Base-by-base conservation (phyloP, 92 coral and sea anemone genomes). In the Siderastrea radians region DNA sequence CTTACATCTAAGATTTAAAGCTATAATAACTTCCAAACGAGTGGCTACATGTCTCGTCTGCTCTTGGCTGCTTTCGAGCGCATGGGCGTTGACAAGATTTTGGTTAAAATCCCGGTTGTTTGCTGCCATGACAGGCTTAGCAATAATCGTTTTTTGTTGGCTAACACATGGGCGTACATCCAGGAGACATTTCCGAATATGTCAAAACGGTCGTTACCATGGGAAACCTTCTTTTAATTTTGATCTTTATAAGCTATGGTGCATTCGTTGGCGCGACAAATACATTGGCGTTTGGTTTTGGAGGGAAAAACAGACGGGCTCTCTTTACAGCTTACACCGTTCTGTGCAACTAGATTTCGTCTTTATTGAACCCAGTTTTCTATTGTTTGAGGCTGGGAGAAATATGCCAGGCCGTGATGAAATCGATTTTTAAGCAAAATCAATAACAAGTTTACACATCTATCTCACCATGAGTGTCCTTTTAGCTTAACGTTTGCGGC, bases 151-250 rank as follows among this genome's bases (percentile, higher is more conserved):
- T 11, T 64, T 17, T 51, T 79, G 71, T 19, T 50, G 59, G 12
- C 65, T 3, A 79, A 79, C 84, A 79, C 45, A 1, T 79, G 73
- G 74, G 84, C 74, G 4, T 79, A 79, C 54, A 15, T 64, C 19
- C 84, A 60, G 69, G 49, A 67, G 73, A 79, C n/a, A 49, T 79
- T 50, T 49, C 74, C 66, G 65, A 49, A 51, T 65, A 49, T 38
- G 49, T 45, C 49, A 79, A 67, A 50, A 49, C 84, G 62, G 84
- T 79, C 7, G 58, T 65, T 65, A 79, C 84, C 59, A 79, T 67
- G 61, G 84, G 13, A 49, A 64, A 60, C n/a, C 49, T 79, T 13
- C 74, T 79, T 4, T 12, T 79, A 8, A 53, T 65, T 17, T 38
- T 65, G 72, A 67, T 79, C 50, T 26, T 26, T 26, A 43, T 51